phyloP scores from a whole-genome alignment of 2,797 vertebrate genomes.

The Sarcoramphus papa region DNA sequence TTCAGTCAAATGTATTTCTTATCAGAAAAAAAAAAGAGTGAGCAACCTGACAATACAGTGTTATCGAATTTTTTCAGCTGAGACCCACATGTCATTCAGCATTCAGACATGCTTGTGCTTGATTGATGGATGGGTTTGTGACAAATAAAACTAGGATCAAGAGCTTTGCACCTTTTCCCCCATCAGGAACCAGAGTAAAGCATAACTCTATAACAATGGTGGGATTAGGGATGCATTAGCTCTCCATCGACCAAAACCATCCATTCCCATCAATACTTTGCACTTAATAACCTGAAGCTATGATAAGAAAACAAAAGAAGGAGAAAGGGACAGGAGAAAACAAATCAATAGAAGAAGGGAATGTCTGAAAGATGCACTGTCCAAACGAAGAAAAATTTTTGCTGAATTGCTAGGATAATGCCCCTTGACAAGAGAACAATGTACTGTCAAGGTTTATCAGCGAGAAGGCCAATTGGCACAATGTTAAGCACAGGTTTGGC shows the following conservation, averaged over 20 bases:
- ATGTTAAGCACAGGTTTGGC: conserved; percentile 68
- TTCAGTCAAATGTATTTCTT: conserved; percentile 99
- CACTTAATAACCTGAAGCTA: conserved; percentile 98
- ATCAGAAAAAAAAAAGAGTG: conserved; percentile 79
- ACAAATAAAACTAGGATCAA: conserved; percentile 97
- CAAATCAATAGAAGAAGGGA: conserved; percentile 89
- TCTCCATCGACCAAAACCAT: conserved; percentile 89
- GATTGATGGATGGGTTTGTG: conserved; percentile 99
- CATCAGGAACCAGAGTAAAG: conserved; percentile 86
- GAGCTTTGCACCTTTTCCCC: conserved; percentile 89
- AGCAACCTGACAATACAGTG: conserved; percentile 90
- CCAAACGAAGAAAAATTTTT: conserved; percentile 77
- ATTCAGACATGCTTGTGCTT: conserved; percentile 82
- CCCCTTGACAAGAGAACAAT: conserved; percentile 80
- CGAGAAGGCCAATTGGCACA: conserved; percentile 63
- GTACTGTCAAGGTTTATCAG: conserved; percentile 74
- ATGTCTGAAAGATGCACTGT: conserved; percentile 82
- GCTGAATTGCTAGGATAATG: conserved; percentile 77
- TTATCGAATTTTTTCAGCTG: conserved; percentile 99
- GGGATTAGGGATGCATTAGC: conserved; percentile 99
- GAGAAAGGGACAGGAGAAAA: conserved; percentile 90
- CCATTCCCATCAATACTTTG: conserved; percentile 96
- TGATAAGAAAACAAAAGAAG: conserved; percentile 99
- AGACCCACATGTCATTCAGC: conserved; percentile 95
- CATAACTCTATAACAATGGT: conserved; percentile 95